Evolutionary conservation across 2,113 vertebrate genomes (phyloP).

Genomic region (Mohoua ochrocephala): DNA sequence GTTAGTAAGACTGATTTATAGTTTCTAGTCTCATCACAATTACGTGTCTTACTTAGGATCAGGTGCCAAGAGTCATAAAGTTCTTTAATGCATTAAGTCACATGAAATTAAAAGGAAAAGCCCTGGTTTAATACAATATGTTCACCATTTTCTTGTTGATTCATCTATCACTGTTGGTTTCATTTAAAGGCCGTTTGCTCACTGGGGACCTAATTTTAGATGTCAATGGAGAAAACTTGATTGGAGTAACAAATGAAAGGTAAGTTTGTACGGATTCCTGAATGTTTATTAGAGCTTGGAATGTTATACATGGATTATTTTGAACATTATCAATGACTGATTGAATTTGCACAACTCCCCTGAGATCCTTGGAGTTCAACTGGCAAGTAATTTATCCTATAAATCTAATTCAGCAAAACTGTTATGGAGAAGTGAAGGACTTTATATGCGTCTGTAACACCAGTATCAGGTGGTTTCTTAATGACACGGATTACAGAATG

Average conservation of each 20-base stretch:
- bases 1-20: neutral
- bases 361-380: neutral
- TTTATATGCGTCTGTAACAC: neutral
- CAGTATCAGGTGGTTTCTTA: neutral
- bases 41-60: neutral
- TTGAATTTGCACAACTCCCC: neutral
- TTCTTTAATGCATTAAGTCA: neutral
- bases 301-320: neutral
- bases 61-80: neutral
- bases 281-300: neutral
- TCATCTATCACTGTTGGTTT: neutral
- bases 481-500: neutral
- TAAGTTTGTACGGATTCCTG: neutral
- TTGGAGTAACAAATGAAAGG: slow-evolving; percentile 83
- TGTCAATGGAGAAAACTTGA: slow-evolving; percentile 84
- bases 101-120: neutral
- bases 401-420: neutral
- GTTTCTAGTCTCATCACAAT: neutral
- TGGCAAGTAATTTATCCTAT: neutral
- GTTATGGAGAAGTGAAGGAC: neutral
- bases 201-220: slow-evolving; percentile 85
- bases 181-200: slow-evolving; percentile 75
- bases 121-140: neutral
- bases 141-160: neutral
- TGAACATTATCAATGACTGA: neutral